A percentile compares a stretch with the other conserved stretches of the same genome.
phyloP scores from a whole-genome alignment of 2,888 invertebrate species.

The Rhopalosiphum nymphaeae region DNA sequence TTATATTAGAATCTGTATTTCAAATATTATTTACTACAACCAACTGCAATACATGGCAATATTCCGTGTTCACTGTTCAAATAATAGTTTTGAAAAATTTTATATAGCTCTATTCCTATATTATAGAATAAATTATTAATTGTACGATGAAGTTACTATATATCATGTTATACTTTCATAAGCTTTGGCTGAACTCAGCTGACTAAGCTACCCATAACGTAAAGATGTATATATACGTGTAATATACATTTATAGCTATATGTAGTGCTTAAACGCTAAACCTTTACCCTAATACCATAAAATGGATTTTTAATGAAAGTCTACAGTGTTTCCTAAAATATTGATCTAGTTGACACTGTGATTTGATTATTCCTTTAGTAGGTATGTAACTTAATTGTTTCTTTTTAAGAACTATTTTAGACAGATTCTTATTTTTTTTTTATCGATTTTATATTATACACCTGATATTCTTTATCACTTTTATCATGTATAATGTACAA shows the following conservation, averaged over 20 bases:
- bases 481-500: background rate
- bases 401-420: background rate
- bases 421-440: background rate
- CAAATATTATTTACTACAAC: background rate
- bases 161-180: background rate
- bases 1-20: background rate
- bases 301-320: slow-evolving; percentile 48
- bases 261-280: slow-evolving; percentile 27
- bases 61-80: background rate
- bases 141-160: background rate
- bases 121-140: slow-evolving; percentile 24
- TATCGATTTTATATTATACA: background rate
- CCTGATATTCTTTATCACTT: background rate
- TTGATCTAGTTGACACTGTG: background rate
- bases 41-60: background rate
- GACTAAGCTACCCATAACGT: slow-evolving; percentile 34
- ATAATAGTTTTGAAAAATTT: background rate
- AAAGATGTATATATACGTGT: slow-evolving; percentile 24
- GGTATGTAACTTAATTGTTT: background rate
- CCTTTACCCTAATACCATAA: slow-evolving; percentile 39
- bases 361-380: background rate
- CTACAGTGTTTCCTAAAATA: background rate
- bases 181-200: slow-evolving; percentile 29
- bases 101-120: background rate
- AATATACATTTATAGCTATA: background rate